Evolutionary conservation across 2,797 vertebrate species (phyloP), one percentile per base, ranked within the genome.

Genomic region (Holocentrus rufus): DNA sequence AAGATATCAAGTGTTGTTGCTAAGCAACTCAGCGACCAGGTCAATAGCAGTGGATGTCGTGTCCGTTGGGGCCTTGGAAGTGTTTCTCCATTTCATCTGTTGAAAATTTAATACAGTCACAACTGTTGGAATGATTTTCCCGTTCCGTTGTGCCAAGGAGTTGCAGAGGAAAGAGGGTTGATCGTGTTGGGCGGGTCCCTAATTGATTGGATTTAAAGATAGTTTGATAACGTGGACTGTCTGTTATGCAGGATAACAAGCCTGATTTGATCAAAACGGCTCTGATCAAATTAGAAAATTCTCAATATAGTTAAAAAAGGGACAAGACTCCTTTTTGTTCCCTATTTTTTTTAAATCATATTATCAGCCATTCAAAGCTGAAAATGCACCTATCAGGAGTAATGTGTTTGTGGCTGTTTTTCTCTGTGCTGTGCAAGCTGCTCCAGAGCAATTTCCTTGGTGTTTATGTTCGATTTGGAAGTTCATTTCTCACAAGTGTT

Each of bases 1-100:
- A 73, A 85, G 82, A 90, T 82, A 85, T 62, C 34, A 22, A 77
- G 67, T 59, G 78, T 69, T 85, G 93, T 95, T 93, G 93, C 93
- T 87, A 92, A 75, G 94, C 93, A 93, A 94, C 93, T 55, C 60
- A 1, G 52, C 36, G 34, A 80, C 72, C 82, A 20, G 90, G 92
- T 94, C 92, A 93, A 89, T 93, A 91, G 84, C 69, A 74, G 85
- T 80, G 79, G 75, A 77, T 78, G 75, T 44, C 58, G 55, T 72
- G 58, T 85, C 80, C 72, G 47, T 77, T 54, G 34, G 74, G 68
- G 83, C 74, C 87, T 81, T 82, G 76, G 60, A 65, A 89, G 80
- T 78, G 75, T 86, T 88, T 90, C 90, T 91, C 83, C 39, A 54
- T 86, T 91, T 87, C 80, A 86, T 84, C 74, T 77, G 61, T 87